Base-by-base conservation (phyloP, 2,797 vertebrate species). In the Lepidocolaptes lacrymiger region DNA sequence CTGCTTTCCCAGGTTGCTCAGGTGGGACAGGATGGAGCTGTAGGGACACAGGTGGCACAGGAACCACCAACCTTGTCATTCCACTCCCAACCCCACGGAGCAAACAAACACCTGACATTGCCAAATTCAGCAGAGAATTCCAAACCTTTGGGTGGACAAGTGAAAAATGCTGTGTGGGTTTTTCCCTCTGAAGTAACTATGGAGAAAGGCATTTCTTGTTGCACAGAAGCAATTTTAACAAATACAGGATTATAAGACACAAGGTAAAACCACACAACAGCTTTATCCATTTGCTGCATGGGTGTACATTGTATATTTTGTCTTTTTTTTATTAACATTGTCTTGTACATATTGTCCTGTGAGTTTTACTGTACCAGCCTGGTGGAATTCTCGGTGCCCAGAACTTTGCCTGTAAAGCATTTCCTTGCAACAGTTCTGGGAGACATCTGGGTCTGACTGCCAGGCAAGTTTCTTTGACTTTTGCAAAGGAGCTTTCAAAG, bases 291-390 rank as follows among this genome's bases (percentile, higher is more conserved):
- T 12, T 3, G 1, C 26, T 32, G 8, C 18, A 14, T 37, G 30
- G 14, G 7, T 2, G 0, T 30, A 34, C 1, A 1, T 51, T 51
- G 37, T n/a, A n/a, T n/a, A n/a, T n/a, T 51, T 41, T 49, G 32
- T 19, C 19, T 48, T 77, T 48, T 30, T 87, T 64, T 48, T 61
- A 46, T 64, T 37, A 49, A 12, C 3, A 3, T 30, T 1, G 2
- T 15, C 28, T 72, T 55, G 19, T 9, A 26, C 8, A 0, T 62
- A 78, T 78, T 58, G 26, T 84, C 26, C 28, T 1, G 0, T 28
- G 61, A 36, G 15, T 32, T 52, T 21, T 73, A 30, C 43, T 72
- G 51, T 48, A 62, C 7, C 44, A 12, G n/a, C 6, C 72, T 39
- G 26, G 17, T n/a, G 22, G 24, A 20, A 52, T 68, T 76, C 26